Percentiles rank a stretch among this genome's conserved stretches.
phyloP scores from a whole-genome alignment of 2,797 vertebrate species.

The Peromyscus aztecus region DNA sequence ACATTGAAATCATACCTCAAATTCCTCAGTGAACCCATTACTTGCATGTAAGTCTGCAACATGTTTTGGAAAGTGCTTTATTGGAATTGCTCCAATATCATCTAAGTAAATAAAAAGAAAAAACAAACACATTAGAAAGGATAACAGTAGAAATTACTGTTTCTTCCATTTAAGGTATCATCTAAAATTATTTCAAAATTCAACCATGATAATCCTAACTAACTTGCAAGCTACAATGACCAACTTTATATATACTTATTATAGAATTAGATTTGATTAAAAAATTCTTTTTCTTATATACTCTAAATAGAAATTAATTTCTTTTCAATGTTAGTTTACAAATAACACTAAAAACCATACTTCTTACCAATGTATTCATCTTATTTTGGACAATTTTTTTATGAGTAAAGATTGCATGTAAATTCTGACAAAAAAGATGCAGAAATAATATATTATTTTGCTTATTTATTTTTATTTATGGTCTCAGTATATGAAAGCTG shows the following conservation, averaged over 20 bases:
- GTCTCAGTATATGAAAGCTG: background rate
- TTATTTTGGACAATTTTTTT: slow-evolving; percentile 24
- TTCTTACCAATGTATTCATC: background rate
- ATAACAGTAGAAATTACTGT: slow-evolving; percentile 55
- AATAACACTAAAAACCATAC: slow-evolving; percentile 9
- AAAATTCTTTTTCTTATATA: slow-evolving; percentile 12
- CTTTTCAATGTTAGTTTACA: slow-evolving; percentile 27
- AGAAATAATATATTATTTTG: slow-evolving; percentile 52
- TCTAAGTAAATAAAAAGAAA: slow-evolving; percentile 85
- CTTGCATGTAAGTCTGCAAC: slow-evolving; percentile 95
- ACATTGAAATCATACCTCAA: slow-evolving; percentile 92
- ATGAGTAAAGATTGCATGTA: background rate
- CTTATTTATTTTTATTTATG: background rate
- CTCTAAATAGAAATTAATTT: slow-evolving; percentile 19
- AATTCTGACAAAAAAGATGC: slow-evolving; percentile 4
- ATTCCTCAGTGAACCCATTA: slow-evolving; percentile 94
- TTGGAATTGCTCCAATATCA: slow-evolving; percentile 91
- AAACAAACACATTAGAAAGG: slow-evolving; percentile 77
- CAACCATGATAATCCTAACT: background rate
- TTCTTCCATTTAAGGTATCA: slow-evolving; percentile 9
- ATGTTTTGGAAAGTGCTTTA: slow-evolving; percentile 95
- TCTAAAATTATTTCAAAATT: slow-evolving; percentile 43
- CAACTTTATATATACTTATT: slow-evolving; percentile 20
- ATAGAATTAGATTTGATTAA: slow-evolving; percentile 11
- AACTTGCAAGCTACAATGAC: background rate